A percentile compares a stretch with the other conserved stretches of the same genome.
Evolutionary conservation across 2,797 vertebrate species (phyloP).

Genomic region (Labeo calbasu): DNA sequence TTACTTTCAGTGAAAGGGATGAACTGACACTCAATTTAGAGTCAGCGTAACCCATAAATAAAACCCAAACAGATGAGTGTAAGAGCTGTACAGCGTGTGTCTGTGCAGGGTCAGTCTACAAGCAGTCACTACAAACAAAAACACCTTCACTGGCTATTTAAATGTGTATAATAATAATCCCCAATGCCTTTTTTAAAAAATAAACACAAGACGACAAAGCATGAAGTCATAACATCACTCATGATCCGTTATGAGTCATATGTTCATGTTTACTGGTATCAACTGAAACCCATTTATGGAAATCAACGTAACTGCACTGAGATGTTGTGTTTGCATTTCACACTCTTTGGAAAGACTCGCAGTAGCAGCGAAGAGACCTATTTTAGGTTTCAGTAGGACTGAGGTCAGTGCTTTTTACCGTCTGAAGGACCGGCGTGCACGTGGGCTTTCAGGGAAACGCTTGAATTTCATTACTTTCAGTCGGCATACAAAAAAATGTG

Average conservation of each 20-base stretch:
- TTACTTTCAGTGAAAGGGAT: not conserved
- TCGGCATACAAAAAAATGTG: constrained; percentile 65
- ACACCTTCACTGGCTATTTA: not conserved
- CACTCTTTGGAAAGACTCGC: not conserved
- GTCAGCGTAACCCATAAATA: not conserved
- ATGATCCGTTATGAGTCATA: no score
- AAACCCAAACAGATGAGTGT: constrained; percentile 1
- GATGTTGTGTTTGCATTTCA: not conserved
- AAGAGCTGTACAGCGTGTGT: not conserved
- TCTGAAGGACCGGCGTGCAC: constrained; percentile 3
- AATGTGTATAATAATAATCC: no score
- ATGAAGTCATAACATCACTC: not conserved
- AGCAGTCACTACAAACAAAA: not conserved
- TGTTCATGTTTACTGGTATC: no score
- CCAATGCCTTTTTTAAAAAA: not conserved
- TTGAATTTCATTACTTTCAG: constrained; percentile 64
- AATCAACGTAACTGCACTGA: not conserved
- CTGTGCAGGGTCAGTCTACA: not conserved
- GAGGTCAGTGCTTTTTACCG: not conserved
- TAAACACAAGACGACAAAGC: not conserved
- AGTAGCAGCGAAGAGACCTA: not conserved
- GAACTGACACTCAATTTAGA: not conserved
- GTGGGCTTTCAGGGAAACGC: constrained; percentile 52
- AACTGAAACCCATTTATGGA: no score
- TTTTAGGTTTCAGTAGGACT: constrained; percentile 1